Conservation (phyloP, 2,797 vertebrate genomes). For the Hemitrygon akajei region DNA sequence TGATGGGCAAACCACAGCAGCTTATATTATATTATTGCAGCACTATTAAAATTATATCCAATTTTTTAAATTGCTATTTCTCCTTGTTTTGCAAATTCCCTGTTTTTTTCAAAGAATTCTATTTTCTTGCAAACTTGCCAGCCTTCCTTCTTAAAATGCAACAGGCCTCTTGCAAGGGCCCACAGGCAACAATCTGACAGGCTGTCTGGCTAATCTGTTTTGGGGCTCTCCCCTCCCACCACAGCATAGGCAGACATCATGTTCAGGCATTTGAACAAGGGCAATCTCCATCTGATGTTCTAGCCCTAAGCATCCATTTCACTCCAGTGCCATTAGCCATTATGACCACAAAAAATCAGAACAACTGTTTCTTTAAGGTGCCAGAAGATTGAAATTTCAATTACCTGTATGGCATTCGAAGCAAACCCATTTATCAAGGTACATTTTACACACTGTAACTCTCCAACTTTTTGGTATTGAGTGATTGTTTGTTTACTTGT, state of each 20-base stretch:
- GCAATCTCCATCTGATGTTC: conserved; percentile 1
- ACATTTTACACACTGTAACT: conserved; percentile 29
- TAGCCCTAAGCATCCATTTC: background rate
- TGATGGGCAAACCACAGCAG: no score
- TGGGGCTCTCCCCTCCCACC: background rate
- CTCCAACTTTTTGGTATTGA: conserved; percentile 32
- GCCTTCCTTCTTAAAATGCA: background rate
- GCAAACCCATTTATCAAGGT: conserved; percentile 30
- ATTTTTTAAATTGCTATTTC: no score
- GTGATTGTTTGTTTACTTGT: conserved; percentile 36
- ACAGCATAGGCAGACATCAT: background rate
- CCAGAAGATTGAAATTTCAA: conserved; percentile 32
- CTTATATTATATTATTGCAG: no score
- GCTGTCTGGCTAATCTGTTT: no score
- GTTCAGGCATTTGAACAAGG: background rate
- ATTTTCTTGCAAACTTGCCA: background rate
- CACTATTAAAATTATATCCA: no score
- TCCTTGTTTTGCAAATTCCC: background rate
- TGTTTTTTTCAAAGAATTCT: background rate
- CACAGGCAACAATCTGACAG: no score
- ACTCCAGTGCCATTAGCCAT: background rate
- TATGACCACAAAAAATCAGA: conserved; percentile 23
- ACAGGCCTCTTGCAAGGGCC: no score
- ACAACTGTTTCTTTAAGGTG: conserved; percentile 17
- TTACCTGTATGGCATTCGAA: conserved; percentile 26